Percentiles rank a stretch among this genome's conserved stretches.
Evolutionary conservation across 2,113 vertebrate species (phyloP).

Genomic region (Petaurus breviceps): DNA sequence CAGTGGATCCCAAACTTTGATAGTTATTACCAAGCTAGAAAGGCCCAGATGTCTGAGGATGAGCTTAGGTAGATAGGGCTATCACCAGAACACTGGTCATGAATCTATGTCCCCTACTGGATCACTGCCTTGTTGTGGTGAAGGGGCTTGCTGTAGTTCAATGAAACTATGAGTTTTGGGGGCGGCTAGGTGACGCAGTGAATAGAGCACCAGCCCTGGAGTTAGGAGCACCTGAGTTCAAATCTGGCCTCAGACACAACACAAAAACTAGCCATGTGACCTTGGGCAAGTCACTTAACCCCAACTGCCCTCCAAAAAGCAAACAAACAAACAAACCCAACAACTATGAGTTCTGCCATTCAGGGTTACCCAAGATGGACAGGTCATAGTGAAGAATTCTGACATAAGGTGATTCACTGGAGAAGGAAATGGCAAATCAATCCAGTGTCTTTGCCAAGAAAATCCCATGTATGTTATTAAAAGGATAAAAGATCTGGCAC

Average conservation of each 20-base stretch:
- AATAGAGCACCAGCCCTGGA: no score
- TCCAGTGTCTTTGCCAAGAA: not conserved
- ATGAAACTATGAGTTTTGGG: not conserved
- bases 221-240: no score
- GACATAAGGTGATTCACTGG: not conserved
- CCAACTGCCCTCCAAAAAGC: no score
- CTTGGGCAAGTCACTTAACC: no score
- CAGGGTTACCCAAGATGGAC: not conserved
- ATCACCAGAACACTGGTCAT: not conserved
- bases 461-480: not conserved
- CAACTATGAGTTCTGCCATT: not conserved
- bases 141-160: not conserved
- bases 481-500: not conserved
- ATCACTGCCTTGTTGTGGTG: not conserved
- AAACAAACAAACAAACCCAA: no score
- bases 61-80: not conserved
- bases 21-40: not conserved
- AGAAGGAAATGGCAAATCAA: not conserved
- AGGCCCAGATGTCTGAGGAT: not conserved
- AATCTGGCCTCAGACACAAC: no score
- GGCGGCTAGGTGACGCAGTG: no score
- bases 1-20: not conserved
- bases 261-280: no score
- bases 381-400: not conserved
- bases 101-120: not conserved